These are phyloP conservation scores for Andinoacara biseriatus DNA, from an alignment of 2,113 vertebrate species.

Conservation along the genomic window DNA sequence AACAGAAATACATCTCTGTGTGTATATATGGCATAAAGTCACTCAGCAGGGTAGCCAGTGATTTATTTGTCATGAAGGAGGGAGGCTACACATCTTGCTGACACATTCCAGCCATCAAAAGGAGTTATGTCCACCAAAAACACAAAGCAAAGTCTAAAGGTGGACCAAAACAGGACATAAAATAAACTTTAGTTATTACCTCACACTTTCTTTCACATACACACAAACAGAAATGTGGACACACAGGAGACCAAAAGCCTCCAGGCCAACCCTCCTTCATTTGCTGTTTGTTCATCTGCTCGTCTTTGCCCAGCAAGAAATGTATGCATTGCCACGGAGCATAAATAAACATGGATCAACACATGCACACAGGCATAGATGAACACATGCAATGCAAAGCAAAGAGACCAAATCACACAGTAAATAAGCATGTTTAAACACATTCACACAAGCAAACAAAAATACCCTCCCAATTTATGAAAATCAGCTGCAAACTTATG, in stretches of 20 bases:
- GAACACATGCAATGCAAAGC: constrained; percentile 15
- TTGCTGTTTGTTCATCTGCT: constrained; percentile 54
- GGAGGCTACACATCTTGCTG: constrained; percentile 39
- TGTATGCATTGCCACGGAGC: constrained; percentile 50
- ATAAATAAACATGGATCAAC: constrained; percentile 49
- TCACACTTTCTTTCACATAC: background rate
- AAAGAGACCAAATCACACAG: constrained; percentile 30
- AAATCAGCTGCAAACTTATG: constrained; percentile 10
- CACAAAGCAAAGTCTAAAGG: constrained; percentile 43
- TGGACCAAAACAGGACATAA: constrained; percentile 35
- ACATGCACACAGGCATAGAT: constrained; percentile 23
- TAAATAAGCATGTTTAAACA: constrained; percentile 46
- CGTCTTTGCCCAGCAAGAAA: constrained; percentile 50
- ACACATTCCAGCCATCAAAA: constrained; percentile 48
- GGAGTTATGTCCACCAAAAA: constrained; percentile 51
- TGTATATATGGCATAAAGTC: constrained; percentile 13
- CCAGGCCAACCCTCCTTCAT: constrained; percentile 16
- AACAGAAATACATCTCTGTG: background rate
- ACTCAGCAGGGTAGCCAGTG: constrained; percentile 14
- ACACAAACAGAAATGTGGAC: background rate
- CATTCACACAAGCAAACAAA: constrained; percentile 22
- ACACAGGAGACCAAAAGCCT: constrained; percentile 2
- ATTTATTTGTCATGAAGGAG: constrained; percentile 49
- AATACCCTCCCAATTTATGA: constrained; percentile 1
- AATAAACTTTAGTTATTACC: constrained; percentile 34